Evolutionary conservation across 2,113 vertebrate species (phyloP).

Genomic region (Ophthalmolycus amberensis): DNA sequence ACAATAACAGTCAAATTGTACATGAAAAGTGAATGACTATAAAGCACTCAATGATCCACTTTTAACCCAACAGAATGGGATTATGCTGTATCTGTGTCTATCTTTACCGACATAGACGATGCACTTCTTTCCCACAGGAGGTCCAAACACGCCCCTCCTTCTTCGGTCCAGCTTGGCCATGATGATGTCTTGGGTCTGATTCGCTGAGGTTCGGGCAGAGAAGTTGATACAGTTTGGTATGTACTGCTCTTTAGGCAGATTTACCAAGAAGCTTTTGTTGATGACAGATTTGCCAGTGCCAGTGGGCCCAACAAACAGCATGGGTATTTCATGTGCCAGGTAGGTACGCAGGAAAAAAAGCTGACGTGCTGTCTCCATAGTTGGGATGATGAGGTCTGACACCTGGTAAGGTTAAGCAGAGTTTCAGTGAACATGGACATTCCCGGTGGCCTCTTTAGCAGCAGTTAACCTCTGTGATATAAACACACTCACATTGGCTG

Average conservation of each 20-base stretch:
- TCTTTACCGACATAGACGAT: slow-evolving; percentile 92
- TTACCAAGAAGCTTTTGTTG: slow-evolving; percentile 90
- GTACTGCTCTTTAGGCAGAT: slow-evolving; percentile 87
- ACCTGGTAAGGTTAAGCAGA: slow-evolving; percentile 77
- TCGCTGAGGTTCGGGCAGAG: slow-evolving; percentile 93
- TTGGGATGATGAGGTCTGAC: slow-evolving; percentile 93
- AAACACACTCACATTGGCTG: slow-evolving; percentile 83
- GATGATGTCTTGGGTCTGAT: slow-evolving; percentile 93
- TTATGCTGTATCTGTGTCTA: neutral
- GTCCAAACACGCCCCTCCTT: slow-evolving; percentile 90
- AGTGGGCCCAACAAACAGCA: slow-evolving; percentile 93
- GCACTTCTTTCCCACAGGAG: slow-evolving; percentile 88
- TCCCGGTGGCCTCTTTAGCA: neutral
- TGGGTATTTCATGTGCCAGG: slow-evolving; percentile 85
- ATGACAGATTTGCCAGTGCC: slow-evolving; percentile 94
- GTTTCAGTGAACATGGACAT: neutral
- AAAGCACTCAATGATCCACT: neutral
- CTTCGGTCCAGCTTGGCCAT: slow-evolving; percentile 93
- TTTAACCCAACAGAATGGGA: neutral
- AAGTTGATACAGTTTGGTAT: slow-evolving; percentile 91
- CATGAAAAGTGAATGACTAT: neutral
- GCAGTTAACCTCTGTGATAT: neutral
- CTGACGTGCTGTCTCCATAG: slow-evolving; percentile 92
- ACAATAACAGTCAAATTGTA: neutral
- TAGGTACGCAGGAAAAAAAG: slow-evolving; percentile 90